Conservation (phyloP, 2,888 invertebrate genomes). For the Venusia cambrica region DNA sequence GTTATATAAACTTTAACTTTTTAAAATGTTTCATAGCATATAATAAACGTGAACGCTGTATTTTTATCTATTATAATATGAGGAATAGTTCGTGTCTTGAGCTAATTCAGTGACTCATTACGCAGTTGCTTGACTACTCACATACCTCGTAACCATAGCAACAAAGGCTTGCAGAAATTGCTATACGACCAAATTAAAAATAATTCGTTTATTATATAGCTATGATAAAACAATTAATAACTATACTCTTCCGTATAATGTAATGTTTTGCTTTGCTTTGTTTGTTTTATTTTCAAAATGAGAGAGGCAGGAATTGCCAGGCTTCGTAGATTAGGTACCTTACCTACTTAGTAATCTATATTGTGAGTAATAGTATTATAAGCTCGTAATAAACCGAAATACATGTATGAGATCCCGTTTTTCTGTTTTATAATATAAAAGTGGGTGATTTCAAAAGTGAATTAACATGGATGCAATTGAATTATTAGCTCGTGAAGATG, state of each 20-base stretch:
- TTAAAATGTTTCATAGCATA: background rate
- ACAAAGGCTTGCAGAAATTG: conserved; percentile 40
- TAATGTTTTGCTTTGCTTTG: too few relatives aligned
- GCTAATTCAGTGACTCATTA: background rate
- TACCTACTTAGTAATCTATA: too few relatives aligned
- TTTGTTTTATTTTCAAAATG: too few relatives aligned
- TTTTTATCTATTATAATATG: background rate
- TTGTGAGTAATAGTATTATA: too few relatives aligned
- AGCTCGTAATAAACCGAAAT: too few relatives aligned
- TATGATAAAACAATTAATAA: too few relatives aligned
- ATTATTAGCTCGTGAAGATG: conserved; percentile 67
- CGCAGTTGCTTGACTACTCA: conserved; percentile 17
- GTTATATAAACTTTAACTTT: background rate
- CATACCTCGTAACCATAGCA: conserved; percentile 49
- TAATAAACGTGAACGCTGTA: background rate
- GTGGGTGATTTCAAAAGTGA: conserved; percentile 1
- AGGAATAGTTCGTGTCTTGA: conserved; percentile 20
- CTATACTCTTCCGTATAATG: too few relatives aligned
- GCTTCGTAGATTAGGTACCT: too few relatives aligned
- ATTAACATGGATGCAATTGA: conserved; percentile 60
- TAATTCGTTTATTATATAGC: too few relatives aligned
- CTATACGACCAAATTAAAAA: conserved; percentile 33
- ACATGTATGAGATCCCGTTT: too few relatives aligned
- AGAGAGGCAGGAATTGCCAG: too few relatives aligned
- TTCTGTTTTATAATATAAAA: too few relatives aligned